Percentiles rank a stretch among this genome's conserved stretches.
Conservation (phyloP, 2,888 invertebrate species). For the Ommatoiulus sabulosus region DNA sequence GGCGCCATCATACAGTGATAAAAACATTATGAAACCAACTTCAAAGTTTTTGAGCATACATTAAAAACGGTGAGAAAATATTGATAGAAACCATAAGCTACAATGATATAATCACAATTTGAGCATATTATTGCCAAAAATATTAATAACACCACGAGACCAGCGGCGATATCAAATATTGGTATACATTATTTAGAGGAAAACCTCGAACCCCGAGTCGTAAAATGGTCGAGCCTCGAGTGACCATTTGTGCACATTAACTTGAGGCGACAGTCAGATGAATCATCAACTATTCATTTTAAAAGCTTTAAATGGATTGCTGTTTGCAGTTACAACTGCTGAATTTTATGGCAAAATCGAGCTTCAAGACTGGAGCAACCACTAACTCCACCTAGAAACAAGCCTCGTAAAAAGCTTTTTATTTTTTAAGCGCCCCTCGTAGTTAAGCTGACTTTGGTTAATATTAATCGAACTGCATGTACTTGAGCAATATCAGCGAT, state of each 20-base stretch:
- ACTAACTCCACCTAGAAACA: too few species aligned
- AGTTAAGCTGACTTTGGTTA: neutral
- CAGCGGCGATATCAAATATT: neutral
- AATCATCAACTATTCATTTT: conserved; percentile 17
- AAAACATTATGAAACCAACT: neutral
- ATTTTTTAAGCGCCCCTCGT: neutral
- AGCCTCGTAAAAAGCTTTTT: neutral
- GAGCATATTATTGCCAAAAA: neutral
- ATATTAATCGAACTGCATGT: neutral
- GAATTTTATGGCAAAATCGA: neutral
- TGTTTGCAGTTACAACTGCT: neutral
- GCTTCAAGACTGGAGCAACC: neutral
- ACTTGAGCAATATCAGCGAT: neutral
- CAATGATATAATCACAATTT: neutral
- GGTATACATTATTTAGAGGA: neutral
- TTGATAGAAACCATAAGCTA: neutral
- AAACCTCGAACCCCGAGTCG: neutral
- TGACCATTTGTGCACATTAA: conserved; percentile 27
- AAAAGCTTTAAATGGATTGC: conserved; percentile 6
- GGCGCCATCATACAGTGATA: neutral
- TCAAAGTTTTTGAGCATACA: neutral
- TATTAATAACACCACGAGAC: neutral
- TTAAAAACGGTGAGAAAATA: neutral
- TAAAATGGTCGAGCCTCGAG: neutral
- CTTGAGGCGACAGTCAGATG: neutral